phyloP scores from a whole-genome alignment of 2,113 vertebrate species.

The Pygoscelis adeliae region DNA sequence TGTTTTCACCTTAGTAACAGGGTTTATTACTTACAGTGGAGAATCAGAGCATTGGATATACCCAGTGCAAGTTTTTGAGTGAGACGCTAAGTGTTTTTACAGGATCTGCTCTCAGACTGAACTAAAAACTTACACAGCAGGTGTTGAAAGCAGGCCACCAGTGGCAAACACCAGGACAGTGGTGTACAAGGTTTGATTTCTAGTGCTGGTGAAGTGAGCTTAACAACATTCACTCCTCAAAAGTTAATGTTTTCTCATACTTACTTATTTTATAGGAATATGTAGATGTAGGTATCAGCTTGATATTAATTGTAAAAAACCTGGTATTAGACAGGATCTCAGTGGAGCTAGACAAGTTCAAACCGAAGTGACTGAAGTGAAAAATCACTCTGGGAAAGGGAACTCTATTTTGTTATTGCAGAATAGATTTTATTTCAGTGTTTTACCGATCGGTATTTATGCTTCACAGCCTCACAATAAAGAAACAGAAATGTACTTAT shows the following conservation, averaged over 20 bases:
- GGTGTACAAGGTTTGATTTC: not conserved
- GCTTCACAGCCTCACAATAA: not conserved
- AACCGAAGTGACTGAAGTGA: not conserved
- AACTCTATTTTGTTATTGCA: not conserved
- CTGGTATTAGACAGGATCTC: not conserved
- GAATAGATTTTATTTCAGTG: constrained; percentile 27
- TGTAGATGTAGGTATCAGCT: not conserved
- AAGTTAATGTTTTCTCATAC: not conserved
- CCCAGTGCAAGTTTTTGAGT: not conserved
- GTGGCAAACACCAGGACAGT: not conserved
- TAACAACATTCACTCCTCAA: not conserved
- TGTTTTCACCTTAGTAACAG: not conserved
- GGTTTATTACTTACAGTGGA: not conserved
- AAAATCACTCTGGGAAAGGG: not conserved
- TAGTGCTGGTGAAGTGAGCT: not conserved
- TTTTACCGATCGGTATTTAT: not conserved
- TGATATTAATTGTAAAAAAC: not conserved
- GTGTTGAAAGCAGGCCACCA: not conserved
- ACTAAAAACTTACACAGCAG: not conserved
- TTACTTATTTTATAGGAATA: not conserved
- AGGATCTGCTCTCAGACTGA: not conserved
- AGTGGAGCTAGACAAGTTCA: not conserved
- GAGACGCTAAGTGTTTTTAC: not conserved
- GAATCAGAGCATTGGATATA: not conserved
- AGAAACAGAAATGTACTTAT: not conserved